phyloP scores from a whole-genome alignment of 1,140 invertebrate species.

The Lycorma delicatula region DNA sequence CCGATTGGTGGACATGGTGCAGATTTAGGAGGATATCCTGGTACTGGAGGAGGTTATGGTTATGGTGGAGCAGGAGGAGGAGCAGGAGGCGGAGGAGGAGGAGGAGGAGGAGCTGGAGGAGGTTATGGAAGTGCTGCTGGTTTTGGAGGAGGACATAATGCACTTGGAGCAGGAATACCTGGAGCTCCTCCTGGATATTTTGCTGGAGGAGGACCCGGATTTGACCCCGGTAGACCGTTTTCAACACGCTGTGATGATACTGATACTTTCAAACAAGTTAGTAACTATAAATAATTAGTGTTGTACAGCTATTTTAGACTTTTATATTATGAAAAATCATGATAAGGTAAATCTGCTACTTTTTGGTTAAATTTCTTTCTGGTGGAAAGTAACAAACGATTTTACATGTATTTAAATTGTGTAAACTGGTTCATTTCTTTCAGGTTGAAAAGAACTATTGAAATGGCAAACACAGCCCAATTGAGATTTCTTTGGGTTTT shows the following conservation, averaged over 20 bases:
- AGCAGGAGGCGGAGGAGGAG: constrained; percentile 13
- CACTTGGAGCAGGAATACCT: constrained; percentile 9
- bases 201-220: constrained; percentile 19
- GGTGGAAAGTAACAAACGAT: too few relatives aligned
- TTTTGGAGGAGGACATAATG: neutral
- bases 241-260: constrained; percentile 59
- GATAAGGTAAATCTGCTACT: too few relatives aligned
- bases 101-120: constrained; percentile 34
- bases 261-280: constrained; percentile 63
- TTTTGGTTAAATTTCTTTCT: too few relatives aligned
- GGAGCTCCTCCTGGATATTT: constrained; percentile 20
- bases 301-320: too few relatives aligned
- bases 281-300: too few relatives aligned
- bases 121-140: constrained; percentile 30
- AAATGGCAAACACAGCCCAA: too few relatives aligned
- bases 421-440: too few relatives aligned
- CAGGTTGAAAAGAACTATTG: too few relatives aligned
- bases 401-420: too few relatives aligned
- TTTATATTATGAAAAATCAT: too few relatives aligned
- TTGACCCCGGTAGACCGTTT: constrained; percentile 34
- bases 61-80: constrained; percentile 25
- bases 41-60: neutral
- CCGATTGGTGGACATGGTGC: constrained; percentile 24
- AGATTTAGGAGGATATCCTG: constrained; percentile 8
- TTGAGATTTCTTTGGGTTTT: too few relatives aligned